A percentile compares a stretch with the other conserved stretches of the same genome.
Conservation (phyloP, 2,113 vertebrate genomes). For the Lates calcarifer region DNA sequence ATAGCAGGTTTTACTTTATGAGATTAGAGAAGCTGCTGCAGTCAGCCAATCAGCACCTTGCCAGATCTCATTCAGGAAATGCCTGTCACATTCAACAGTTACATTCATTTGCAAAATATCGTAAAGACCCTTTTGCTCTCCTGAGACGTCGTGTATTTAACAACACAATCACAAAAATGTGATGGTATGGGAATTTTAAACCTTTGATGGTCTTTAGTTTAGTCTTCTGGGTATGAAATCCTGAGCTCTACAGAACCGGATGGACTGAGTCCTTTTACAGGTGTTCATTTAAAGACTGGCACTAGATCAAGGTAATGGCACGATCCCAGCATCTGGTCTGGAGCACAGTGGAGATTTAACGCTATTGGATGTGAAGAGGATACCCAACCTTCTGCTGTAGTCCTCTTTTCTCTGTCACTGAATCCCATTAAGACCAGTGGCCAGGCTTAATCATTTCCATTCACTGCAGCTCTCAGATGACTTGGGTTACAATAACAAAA, state of each 20-base stretch:
- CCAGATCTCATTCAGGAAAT: neutral
- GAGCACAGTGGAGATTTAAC: conserved; percentile 12
- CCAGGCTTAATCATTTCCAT: conserved; percentile 65
- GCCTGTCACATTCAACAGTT: neutral
- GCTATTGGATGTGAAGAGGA: conserved; percentile 18
- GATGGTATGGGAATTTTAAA: neutral
- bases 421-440: conserved; percentile 47
- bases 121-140: neutral
- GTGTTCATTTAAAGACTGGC: conserved; percentile 35
- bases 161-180: neutral
- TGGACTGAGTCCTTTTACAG: neutral
- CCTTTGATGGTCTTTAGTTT: neutral
- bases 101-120: neutral
- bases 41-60: neutral
- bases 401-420: conserved; percentile 7
- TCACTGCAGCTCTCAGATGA: conserved; percentile 50
- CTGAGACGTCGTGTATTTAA: neutral
- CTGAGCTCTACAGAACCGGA: neutral
- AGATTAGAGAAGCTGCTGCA: conserved; percentile 6
- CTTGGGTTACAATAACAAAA: conserved; percentile 63
- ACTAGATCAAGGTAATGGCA: neutral
- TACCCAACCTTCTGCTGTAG: neutral
- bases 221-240: conserved; percentile 7
- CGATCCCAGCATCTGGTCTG: conserved; percentile 27
- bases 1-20: neutral